These are phyloP conservation scores for Drosophila nigromelanica DNA, from an alignment of 1,140 invertebrate species.

Conservation along the genomic window DNA sequence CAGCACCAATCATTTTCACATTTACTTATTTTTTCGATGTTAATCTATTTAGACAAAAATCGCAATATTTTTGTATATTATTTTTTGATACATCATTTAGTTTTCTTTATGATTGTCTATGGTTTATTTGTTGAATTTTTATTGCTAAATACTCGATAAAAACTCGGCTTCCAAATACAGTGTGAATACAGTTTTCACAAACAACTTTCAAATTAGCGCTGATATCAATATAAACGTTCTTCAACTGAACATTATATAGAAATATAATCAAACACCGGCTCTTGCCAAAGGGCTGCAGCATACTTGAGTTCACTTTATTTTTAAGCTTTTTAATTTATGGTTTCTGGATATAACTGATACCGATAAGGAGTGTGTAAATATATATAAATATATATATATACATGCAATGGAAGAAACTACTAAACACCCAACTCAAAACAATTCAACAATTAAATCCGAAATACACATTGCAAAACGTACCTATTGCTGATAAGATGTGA, in stretches of 20 bases:
- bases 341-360: neutral
- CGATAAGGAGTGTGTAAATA: conserved; percentile 23
- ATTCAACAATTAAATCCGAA: conserved; percentile 45
- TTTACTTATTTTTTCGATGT: conserved; percentile 5
- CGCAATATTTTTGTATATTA: neutral
- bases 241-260: neutral
- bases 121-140: neutral
- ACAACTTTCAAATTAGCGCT: neutral
- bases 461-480: conserved; percentile 49
- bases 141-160: conserved; percentile 2
- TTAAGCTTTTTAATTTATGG: conserved; percentile 3
- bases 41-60: conserved; percentile 8
- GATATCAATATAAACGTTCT: neutral
- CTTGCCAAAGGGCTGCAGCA: too few species aligned
- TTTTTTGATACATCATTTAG: neutral
- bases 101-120: neutral
- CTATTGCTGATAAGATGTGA: conserved; percentile 60
- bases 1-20: conserved; percentile 36
- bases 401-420: neutral
- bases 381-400: neutral
- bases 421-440: conserved; percentile 15
- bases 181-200: conserved; percentile 18
- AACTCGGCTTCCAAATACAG: conserved; percentile 2
- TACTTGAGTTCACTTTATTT: neutral
- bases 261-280: neutral